These are phyloP conservation scores for Sesamia nonagrioides DNA, from an alignment of 1,140 invertebrate species.

Conservation along the genomic window DNA sequence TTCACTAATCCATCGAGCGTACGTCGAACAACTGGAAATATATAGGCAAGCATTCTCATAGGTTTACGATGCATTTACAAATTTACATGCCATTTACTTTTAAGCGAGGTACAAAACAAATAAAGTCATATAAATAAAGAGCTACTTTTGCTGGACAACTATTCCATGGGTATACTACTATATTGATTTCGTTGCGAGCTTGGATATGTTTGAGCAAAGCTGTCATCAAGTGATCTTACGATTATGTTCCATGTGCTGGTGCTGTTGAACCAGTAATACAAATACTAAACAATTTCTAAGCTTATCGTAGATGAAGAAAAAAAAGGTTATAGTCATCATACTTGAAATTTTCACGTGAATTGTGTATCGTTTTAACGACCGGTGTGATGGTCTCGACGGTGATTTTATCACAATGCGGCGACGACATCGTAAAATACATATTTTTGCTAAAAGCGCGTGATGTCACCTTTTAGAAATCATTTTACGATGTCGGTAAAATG, in stretches of 20 bases:
- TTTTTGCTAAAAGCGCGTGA: constrained; percentile 55
- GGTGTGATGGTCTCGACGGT: constrained; percentile 53
- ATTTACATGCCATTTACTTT: not conserved
- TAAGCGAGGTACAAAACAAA: constrained; percentile 23
- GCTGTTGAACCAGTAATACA: not conserved
- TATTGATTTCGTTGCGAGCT: constrained; percentile 27
- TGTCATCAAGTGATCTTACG: constrained; percentile 38
- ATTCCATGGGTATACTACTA: constrained; percentile 26
- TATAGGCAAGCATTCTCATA: not conserved
- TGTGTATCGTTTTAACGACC: constrained; percentile 46
- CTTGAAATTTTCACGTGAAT: constrained; percentile 50
- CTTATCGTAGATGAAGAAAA: not conserved
- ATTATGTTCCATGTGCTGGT: constrained; percentile 24
- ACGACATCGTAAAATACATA: constrained; percentile 53
- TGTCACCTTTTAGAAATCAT: constrained; percentile 52
- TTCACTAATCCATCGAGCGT: constrained; percentile 38
- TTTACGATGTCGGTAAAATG: too few relatives aligned
- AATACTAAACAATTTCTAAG: not conserved
- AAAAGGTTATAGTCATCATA: constrained; percentile 37
- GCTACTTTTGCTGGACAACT: constrained; percentile 9
- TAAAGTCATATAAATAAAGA: constrained; percentile 16
- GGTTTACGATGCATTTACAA: constrained; percentile 2
- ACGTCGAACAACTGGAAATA: not conserved
- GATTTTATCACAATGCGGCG: constrained; percentile 61
- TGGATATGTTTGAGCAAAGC: constrained; percentile 11